Evolutionary conservation across 1,140 invertebrate genomes (phyloP), one percentile per base, ranked within the genome.

Genomic region (Laupala kohalensis): DNA sequence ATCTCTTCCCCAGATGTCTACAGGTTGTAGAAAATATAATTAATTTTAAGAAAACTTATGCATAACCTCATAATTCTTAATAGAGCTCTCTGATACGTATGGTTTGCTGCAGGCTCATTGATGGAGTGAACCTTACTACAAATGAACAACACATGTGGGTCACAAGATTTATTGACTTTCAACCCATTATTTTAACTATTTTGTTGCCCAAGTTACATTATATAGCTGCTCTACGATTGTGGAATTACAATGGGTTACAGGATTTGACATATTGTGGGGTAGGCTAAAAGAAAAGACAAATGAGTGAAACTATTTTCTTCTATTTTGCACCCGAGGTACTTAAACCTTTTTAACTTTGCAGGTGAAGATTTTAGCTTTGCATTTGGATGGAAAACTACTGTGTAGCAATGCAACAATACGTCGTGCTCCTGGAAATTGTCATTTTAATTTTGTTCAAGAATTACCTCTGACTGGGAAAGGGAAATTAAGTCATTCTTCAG

Each of bases 201-300:
- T 71, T 64, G 23, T 77, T 80, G 72, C 24, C 70, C 30, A 74
- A 74, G 62, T 74, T 76, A n/a, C 72, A 76, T 12, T 76, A 77
- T 65, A 76, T 80, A 30, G 77, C 76, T 68, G 83, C 83, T 69
- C 78, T 94, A 1, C 83, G 87, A 67, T 77, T 94, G 37, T 94
- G 91, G 91, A 94, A 94, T 80, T 94, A 92, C 78, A 94, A 93
- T 79, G 87, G 84, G 71, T 88, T 83, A 73, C 81, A 87, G 75
- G 90, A 92, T 76, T 80, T 88, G 68, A 87, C 89, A 28, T 92
- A 89, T 78, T 86, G 85, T 75, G 92, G 92, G 65, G 90, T 89
- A 76, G 82, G 83, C 81, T 81, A 53, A 53, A n/a, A n/a, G n/a
- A n/a, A n/a, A n/a, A n/a, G n/a, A n/a, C n/a, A n/a, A n/a, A n/a